Base-by-base conservation (phyloP, 2,888 invertebrate genomes). In the Xiphydria camelus region DNA sequence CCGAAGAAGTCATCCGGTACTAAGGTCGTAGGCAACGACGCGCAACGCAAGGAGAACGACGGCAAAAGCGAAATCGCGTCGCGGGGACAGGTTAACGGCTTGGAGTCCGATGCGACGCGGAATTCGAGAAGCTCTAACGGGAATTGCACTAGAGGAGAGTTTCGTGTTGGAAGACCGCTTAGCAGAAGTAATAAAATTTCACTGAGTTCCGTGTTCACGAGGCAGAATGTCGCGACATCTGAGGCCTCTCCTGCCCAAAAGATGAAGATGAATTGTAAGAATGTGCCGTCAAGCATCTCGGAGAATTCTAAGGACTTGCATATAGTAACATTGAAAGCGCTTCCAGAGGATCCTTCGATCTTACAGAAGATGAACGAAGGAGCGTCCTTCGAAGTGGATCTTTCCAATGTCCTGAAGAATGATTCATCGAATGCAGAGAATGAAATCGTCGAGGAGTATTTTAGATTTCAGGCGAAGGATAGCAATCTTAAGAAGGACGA, bases 311-410 rank as follows among this genome's bases (percentile, higher is more conserved):
- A n/a, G n/a, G n/a, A 46, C 21, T 17, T 49, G 47, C 26, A 51
- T 21, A 47, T 44, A 15, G 59, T 69, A 45, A 53, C 43, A 39
- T 34, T 63, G 12, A 39, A 39, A 5, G 4, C 21, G 9, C n/a
- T 29, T 4, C 5, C 31, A 19, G 32, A 49, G 10, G 37, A 51
- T 42, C 37, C 45, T 39, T 62, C 68, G 14, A 15, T 14, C 4
- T 53, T 64, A 42, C 56, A 70, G 37, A 51, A 50, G 38, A 19
- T 57, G 3, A 73, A 73, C 47, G 26, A 56, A 38, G 23, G 49
- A 21, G 20, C 25, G 1, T 29, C 14, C 6, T 68, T 70, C 41
- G 18, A 52, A 41, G 29, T 68, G 18, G 54, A 62, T 55, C 39
- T 66, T 21, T 36, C 46, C 10, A 52, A 60, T 37, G 12, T 55